Evolutionary conservation across 2,888 invertebrate genomes (phyloP).

Genomic region (Calameuta pallipes): DNA sequence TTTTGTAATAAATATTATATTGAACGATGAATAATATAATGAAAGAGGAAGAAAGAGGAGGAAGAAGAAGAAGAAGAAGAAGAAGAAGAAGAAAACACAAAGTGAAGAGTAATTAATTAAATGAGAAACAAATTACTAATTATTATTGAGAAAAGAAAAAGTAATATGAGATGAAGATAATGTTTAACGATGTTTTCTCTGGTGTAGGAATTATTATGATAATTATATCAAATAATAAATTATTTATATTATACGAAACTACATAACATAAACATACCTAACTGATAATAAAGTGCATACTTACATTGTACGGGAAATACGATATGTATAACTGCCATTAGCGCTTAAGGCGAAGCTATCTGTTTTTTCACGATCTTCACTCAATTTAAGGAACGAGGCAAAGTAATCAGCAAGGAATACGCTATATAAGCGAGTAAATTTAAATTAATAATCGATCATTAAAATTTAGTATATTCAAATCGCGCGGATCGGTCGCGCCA

Average conservation of each 20-base stretch:
- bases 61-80: slow-evolving; percentile 19
- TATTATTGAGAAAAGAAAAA: slow-evolving; percentile 47
- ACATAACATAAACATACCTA: slow-evolving; percentile 18
- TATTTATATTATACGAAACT: slow-evolving; percentile 50
- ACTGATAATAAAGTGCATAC: slow-evolving; percentile 3
- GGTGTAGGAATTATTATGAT: slow-evolving; percentile 58
- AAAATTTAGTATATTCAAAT: neutral
- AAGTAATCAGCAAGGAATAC: neutral
- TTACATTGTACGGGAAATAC: slow-evolving; percentile 18
- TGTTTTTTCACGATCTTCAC: slow-evolving; percentile 31
- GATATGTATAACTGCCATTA: slow-evolving; percentile 40
- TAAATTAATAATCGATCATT: neutral
- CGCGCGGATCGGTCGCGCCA: neutral
- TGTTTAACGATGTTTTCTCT: slow-evolving; percentile 63
- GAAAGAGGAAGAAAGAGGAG: slow-evolving; percentile 20
- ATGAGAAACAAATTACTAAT: slow-evolving; percentile 45
- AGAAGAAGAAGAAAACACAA: slow-evolving; percentile 24
- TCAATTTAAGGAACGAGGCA: neutral
- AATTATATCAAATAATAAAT: slow-evolving; percentile 48
- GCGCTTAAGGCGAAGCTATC: slow-evolving; percentile 43
- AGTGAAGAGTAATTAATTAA: slow-evolving; percentile 29
- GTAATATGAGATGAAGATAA: slow-evolving; percentile 51
- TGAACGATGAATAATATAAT: slow-evolving; percentile 51
- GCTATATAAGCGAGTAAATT: neutral
- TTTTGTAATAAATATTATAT: slow-evolving; percentile 61